These are phyloP conservation scores for Tenthredo notha DNA, from an alignment of 2,888 invertebrate species.

Conservation along the genomic window DNA sequence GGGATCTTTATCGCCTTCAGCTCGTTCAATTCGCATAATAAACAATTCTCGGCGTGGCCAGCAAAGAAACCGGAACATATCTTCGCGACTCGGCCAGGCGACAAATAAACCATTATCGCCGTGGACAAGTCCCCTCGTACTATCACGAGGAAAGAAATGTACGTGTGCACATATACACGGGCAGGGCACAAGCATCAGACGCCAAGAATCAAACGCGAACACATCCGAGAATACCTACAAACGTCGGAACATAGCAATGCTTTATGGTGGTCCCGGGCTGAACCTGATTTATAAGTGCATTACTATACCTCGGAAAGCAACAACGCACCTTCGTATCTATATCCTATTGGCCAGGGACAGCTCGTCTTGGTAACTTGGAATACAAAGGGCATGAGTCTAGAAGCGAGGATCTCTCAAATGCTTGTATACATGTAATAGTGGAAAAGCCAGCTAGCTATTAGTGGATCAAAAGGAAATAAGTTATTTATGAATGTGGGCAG, in stretches of 20 bases:
- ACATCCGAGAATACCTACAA: conserved; percentile 77
- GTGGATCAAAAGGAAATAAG: conserved; percentile 47
- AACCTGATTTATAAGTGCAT: conserved; percentile 79
- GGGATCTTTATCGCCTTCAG: conserved; percentile 76
- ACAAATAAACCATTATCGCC: conserved; percentile 78
- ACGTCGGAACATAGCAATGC: conserved; percentile 79
- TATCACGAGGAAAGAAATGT: conserved; percentile 59
- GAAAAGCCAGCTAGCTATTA: conserved; percentile 55
- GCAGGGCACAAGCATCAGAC: conserved; percentile 70
- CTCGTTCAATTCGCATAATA: conserved; percentile 77
- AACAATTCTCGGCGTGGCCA: conserved; percentile 73
- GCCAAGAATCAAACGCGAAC: conserved; percentile 77
- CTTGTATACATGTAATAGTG: conserved; percentile 17
- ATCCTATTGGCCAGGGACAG: conserved; percentile 67
- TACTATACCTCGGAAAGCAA: conserved; percentile 70
- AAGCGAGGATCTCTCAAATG: background rate
- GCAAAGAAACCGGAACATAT: conserved; percentile 76
- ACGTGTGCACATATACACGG: conserved; percentile 57
- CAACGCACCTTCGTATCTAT: conserved; percentile 61
- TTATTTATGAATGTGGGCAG: background rate
- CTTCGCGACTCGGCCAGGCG: conserved; percentile 69
- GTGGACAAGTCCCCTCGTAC: conserved; percentile 78
- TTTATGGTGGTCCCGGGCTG: conserved; percentile 78
- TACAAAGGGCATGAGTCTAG: conserved; percentile 56
- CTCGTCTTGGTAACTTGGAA: conserved; percentile 46